These are phyloP conservation scores for Nowickia ferox DNA, from an alignment of 2,888 invertebrate species.

Conservation along the genomic window DNA sequence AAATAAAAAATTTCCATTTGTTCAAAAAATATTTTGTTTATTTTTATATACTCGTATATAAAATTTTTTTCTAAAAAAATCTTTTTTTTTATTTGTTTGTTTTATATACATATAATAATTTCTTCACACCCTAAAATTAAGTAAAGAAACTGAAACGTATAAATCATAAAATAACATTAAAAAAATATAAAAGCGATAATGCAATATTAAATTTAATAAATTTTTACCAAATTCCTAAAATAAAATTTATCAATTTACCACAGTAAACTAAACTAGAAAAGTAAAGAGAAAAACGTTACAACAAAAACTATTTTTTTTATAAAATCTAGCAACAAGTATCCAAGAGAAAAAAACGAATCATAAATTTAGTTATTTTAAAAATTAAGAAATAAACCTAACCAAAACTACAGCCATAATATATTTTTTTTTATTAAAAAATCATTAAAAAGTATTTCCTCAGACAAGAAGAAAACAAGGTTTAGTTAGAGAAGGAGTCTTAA, in stretches of 20 bases:
- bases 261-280: slow-evolving; percentile 6
- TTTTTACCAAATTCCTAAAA: slow-evolving; percentile 44
- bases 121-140: slow-evolving; percentile 67
- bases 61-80: slow-evolving; percentile 30
- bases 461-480: background rate
- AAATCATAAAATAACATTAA: slow-evolving; percentile 39
- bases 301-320: background rate
- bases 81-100: slow-evolving; percentile 3
- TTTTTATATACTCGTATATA: background rate
- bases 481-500: background rate
- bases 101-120: slow-evolving; percentile 41
- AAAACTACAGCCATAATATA: slow-evolving; percentile 53
- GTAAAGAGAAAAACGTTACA: background rate
- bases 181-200: background rate
- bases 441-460: slow-evolving; percentile 14
- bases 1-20: no score
- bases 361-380: background rate
- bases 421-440: slow-evolving; percentile 3
- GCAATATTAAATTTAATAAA: slow-evolving; percentile 27
- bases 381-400: slow-evolving; percentile 45
- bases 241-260: slow-evolving; percentile 33
- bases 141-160: slow-evolving; percentile 30
- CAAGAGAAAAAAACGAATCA: slow-evolving; percentile 10
- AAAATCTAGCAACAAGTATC: slow-evolving; percentile 45
- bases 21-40: background rate